Percentiles rank a stretch among this genome's conserved stretches.
Evolutionary conservation across 2,797 vertebrate genomes (phyloP).

Genomic region (Hypotaenidia okinawae): DNA sequence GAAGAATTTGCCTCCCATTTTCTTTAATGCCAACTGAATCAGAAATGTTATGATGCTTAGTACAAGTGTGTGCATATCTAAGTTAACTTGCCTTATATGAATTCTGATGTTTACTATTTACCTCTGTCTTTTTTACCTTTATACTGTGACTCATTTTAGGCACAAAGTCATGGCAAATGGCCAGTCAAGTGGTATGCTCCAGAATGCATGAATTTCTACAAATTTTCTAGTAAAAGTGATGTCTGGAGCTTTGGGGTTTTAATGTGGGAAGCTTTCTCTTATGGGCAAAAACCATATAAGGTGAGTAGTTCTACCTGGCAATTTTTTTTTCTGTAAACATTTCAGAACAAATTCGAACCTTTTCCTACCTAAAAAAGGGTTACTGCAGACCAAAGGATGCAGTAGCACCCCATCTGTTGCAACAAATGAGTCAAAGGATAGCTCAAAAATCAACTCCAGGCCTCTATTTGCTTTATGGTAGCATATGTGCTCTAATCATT

Average conservation of each 20-base stretch:
- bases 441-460: neutral
- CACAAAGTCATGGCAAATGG: conserved; percentile 94
- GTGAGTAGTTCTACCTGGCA: conserved; percentile 70
- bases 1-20: neutral
- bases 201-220: conserved; percentile 94
- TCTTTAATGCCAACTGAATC: neutral
- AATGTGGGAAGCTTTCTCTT: conserved; percentile 97
- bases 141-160: conserved; percentile 73
- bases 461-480: neutral
- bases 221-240: conserved; percentile 96
- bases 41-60: neutral
- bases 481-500: neutral
- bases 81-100: neutral
- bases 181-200: conserved; percentile 98
- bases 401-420: neutral
- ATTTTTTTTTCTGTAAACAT: neutral
- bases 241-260: conserved; percentile 98
- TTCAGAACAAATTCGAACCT: neutral
- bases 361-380: neutral
- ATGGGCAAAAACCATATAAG: conserved; percentile 93
- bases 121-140: neutral
- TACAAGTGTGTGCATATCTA: neutral
- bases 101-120: neutral
- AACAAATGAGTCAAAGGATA: neutral
- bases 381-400: neutral